Evolutionary conservation across 1,140 invertebrate species (phyloP).

Genomic region (Hylyphantes graminicola): DNA sequence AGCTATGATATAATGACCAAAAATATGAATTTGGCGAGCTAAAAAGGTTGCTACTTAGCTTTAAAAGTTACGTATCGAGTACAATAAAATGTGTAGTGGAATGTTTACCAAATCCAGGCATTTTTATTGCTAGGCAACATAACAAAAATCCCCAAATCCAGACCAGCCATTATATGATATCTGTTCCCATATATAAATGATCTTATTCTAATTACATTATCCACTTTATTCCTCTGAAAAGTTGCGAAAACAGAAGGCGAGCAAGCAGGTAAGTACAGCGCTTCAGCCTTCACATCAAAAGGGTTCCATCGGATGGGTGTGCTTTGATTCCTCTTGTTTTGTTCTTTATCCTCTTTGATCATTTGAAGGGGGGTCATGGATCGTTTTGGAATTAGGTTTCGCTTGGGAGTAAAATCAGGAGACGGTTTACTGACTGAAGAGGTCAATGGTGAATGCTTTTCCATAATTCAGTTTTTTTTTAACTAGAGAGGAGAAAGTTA

Average conservation of each 20-base stretch:
- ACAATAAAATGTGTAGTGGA: no score
- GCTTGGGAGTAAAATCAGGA: slow-evolving; percentile 29
- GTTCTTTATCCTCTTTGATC: slow-evolving; percentile 1
- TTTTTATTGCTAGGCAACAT: no score
- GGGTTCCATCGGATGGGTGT: slow-evolving; percentile 31
- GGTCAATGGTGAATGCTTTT: slow-evolving; percentile 3
- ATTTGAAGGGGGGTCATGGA: slow-evolving; percentile 4
- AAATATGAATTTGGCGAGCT: no score
- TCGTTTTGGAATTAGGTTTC: not conserved
- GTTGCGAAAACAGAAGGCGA: slow-evolving; percentile 51
- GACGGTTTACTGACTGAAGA: not conserved
- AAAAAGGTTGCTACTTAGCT: no score
- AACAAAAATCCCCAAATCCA: no score
- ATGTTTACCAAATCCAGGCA: no score
- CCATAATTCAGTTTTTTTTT: not conserved
- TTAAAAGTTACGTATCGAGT: no score
- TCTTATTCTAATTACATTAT: not conserved
- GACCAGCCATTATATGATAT: no score
- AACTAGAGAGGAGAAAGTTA: not conserved
- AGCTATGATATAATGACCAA: no score
- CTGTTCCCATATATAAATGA: no score
- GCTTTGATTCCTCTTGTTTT: not conserved
- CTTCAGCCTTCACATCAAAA: slow-evolving; percentile 53
- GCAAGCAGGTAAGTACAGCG: slow-evolving; percentile 42
- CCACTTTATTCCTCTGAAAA: slow-evolving; percentile 20